Evolutionary conservation across 2,113 vertebrate genomes (phyloP), one percentile per base, ranked within the genome.

Genomic region (Serinus canaria): DNA sequence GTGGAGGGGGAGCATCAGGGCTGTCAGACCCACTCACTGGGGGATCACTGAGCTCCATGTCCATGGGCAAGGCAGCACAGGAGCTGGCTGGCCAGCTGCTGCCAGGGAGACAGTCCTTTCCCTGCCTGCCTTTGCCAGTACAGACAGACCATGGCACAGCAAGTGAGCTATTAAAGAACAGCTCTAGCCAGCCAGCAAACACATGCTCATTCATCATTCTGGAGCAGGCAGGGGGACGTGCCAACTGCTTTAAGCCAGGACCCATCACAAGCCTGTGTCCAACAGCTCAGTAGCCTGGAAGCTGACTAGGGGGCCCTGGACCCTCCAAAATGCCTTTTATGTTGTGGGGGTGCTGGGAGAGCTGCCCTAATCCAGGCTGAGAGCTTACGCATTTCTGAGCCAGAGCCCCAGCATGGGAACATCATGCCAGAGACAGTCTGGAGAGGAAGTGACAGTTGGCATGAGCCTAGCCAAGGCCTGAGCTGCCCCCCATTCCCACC

Each of bases 111-210:
- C 7, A 0, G 60, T 50, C 27, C 64, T 78, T 78, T 68, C 59
- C 60, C 77, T 77, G 89, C 47, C 81, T 62, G 70, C 33, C 67
- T 94, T 53, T 92, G 92, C 94, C 90, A 92, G 59, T 8, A 62
- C 79, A 85, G 92, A 90, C 95, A 96, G 96, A 94, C 67, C 88
- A 62, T 0, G 0, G 85, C 94, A 70, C 96, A 96, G 95, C 95
- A 90, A 95, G 96, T 13, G 85, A 96, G 90, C 96, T 93, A 90
- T 96, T 93, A 96, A 76, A 90, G 90, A 92, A 16, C 79, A 88
- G 80, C 76, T 75, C 89, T 69, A 92, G 89, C 80, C 92, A 93
- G 87, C 75, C 83, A 84, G 91, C n/a, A 72, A 93, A 79, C 56
- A 59, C 11, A 8, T 2, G 8, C 68, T 90, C 91, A 68, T 90